Evolutionary conservation across 2,113 vertebrate species (phyloP).

Genomic region (Solenodon paradoxus): DNA sequence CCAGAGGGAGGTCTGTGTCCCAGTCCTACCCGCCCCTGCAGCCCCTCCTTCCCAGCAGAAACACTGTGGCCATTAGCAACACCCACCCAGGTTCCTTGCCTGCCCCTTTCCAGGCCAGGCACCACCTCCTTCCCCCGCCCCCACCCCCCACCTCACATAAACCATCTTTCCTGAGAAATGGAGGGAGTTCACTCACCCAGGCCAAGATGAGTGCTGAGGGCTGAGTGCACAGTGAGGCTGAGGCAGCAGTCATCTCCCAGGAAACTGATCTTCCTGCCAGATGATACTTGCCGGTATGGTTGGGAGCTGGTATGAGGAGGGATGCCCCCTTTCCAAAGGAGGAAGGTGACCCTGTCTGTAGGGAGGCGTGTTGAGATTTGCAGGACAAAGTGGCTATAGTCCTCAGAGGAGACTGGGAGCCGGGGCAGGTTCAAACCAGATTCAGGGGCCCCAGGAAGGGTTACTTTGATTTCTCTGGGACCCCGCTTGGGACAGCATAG

Average conservation of each 20-base stretch:
- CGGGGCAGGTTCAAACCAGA: background rate
- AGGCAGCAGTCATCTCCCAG: background rate
- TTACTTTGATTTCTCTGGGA: background rate
- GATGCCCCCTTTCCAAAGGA: background rate
- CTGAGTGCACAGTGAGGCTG: background rate
- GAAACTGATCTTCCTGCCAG: background rate
- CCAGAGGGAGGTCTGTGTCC: slow-evolving; percentile 21
- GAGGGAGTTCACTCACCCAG: slow-evolving; percentile 26
- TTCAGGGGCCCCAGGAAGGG: background rate
- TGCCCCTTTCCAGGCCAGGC: background rate
- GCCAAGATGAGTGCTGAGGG: background rate
- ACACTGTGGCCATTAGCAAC: background rate
- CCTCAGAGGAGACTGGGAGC: fast-evolving
- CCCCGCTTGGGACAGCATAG: background rate
- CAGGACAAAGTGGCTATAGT: background rate
- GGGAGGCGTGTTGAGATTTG: background rate
- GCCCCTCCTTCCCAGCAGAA: background rate
- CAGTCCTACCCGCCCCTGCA: background rate
- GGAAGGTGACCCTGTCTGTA: fast-evolving
- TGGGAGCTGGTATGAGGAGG: background rate
- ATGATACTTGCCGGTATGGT: slow-evolving; percentile 29
- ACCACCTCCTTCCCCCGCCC: background rate
- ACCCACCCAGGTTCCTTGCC: background rate
- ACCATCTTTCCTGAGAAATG: background rate
- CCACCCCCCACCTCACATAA: background rate